Conservation (phyloP, 2,113 vertebrate species). For the Microtus pennsylvanicus region DNA sequence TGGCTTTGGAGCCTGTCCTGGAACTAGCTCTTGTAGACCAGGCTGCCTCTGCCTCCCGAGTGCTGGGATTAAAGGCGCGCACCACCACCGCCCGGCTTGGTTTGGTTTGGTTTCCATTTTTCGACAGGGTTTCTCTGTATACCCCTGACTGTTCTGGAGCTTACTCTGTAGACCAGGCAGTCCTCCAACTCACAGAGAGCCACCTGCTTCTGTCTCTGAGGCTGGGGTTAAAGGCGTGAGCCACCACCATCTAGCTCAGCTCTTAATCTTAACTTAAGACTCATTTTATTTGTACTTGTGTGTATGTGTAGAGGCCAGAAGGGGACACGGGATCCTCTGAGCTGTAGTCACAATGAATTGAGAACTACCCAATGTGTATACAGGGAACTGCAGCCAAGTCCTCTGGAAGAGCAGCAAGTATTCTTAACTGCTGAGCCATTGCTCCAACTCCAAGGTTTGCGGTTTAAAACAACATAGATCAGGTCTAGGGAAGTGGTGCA, state of each 20-base stretch:
- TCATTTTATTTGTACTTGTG: background rate
- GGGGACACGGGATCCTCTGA: background rate
- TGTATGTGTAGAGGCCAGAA: background rate
- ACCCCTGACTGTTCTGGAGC: background rate
- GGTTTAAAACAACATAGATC: background rate
- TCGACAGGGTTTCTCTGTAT: background rate
- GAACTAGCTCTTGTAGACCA: no score
- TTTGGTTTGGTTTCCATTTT: background rate
- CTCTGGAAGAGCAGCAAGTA: background rate
- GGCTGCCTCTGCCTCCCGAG: no score
- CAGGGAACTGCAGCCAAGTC: background rate
- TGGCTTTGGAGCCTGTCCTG: no score
- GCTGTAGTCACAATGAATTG: background rate
- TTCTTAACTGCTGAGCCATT: background rate
- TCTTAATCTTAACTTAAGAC: background rate
- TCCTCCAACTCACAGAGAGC: background rate
- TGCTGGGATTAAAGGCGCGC: no score
- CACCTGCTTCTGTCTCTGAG: background rate
- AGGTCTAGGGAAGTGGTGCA: background rate
- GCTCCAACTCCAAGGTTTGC: background rate
- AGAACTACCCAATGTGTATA: no score
- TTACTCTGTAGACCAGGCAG: background rate
- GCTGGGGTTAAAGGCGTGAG: background rate
- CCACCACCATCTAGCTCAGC: background rate
- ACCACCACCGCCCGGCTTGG: no score